Conservation (phyloP, 1,140 invertebrate species). For the Drosophila athabasca region DNA sequence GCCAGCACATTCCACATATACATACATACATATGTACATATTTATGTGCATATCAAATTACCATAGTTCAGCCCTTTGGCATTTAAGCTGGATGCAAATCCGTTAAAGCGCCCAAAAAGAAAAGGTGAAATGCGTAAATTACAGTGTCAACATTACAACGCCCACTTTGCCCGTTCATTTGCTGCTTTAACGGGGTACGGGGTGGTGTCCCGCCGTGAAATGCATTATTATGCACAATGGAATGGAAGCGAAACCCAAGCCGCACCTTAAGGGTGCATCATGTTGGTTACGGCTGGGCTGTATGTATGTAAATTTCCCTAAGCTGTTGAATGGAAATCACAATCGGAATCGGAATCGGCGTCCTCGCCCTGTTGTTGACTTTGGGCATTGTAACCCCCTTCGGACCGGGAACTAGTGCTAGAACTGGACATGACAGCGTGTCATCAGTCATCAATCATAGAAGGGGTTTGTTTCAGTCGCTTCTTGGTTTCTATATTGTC, state of each 20-base stretch:
- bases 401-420: conserved; percentile 41
- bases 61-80: conserved; percentile 59
- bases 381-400: conserved; percentile 62
- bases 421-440: conserved; percentile 50
- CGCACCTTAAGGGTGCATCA: conserved; percentile 27
- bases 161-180: conserved; percentile 60
- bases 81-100: conserved; percentile 69
- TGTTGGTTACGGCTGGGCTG: conserved; percentile 22
- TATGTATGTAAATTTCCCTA: conserved; percentile 63
- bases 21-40: no score
- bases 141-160: conserved; percentile 81
- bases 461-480: conserved; percentile 10
- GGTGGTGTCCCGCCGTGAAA: conserved; percentile 69
- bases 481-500: background rate
- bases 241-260: conserved; percentile 58
- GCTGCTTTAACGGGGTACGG: conserved; percentile 24
- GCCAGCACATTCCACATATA: conserved; percentile 16
- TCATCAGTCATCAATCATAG: conserved; percentile 46
- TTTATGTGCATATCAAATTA: conserved; percentile 51
- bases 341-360: no score
- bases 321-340: conserved; percentile 60
- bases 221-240: conserved; percentile 72
- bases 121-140: conserved; percentile 80
- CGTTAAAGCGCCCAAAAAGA: conserved; percentile 33
- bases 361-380: conserved; percentile 50